Evolutionary conservation across 2,888 invertebrate genomes (phyloP).

Genomic region (Drosophila limbata): DNA sequence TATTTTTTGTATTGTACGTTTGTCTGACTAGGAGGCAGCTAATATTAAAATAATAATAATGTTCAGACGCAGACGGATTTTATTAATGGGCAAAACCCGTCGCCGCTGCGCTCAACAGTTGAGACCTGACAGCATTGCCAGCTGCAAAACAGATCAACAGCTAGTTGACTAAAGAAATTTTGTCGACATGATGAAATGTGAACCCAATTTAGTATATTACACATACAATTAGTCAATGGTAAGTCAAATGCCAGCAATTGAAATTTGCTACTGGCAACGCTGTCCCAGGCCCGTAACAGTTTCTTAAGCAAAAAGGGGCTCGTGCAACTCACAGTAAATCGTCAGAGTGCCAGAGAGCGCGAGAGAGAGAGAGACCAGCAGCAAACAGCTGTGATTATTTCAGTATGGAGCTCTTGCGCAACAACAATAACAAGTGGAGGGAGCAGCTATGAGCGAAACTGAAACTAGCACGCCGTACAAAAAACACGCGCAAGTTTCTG

Average conservation of each 20-base stretch:
- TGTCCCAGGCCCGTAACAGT: constrained; percentile 51
- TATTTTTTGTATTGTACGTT: constrained; percentile 59
- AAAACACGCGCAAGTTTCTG: constrained; percentile 50
- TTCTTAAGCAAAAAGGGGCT: constrained; percentile 88
- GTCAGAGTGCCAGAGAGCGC: constrained; percentile 61
- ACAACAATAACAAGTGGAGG: constrained; percentile 61
- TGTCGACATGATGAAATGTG: constrained; percentile 1
- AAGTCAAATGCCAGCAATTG: constrained; percentile 16
- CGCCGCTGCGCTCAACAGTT: constrained; percentile 39
- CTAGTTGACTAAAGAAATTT: background rate
- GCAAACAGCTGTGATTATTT: constrained; percentile 75
- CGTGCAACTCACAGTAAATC: constrained; percentile 89
- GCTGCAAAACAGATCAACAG: constrained; percentile 11
- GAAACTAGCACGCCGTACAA: constrained; percentile 74
- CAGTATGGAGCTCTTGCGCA: constrained; percentile 69
- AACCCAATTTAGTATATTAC: constrained; percentile 8
- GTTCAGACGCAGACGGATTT: constrained; percentile 45
- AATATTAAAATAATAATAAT: constrained; percentile 29
- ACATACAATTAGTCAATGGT: constrained; percentile 4
- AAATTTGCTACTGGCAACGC: constrained; percentile 62
- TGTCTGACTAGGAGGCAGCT: constrained; percentile 36
- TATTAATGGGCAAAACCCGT: constrained; percentile 62
- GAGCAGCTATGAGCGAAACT: constrained; percentile 36
- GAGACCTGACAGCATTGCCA: constrained; percentile 42
- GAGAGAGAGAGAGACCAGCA: constrained; percentile 54